Conservation (phyloP, 2,888 invertebrate species). For the Galerucella nymphaeae region DNA sequence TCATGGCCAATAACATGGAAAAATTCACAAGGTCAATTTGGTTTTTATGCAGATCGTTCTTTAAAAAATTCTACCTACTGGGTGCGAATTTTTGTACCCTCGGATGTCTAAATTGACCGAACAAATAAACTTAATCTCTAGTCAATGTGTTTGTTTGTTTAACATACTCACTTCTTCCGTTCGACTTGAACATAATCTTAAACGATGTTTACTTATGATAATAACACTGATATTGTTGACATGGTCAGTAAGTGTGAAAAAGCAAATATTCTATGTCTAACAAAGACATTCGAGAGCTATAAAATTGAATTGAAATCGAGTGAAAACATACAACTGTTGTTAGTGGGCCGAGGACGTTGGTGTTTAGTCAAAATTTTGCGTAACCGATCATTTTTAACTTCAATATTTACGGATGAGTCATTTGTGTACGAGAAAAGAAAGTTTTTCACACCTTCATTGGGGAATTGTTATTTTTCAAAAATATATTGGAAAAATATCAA, state of each 20-base stretch:
- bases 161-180: slow-evolving; percentile 18
- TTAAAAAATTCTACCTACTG: no score
- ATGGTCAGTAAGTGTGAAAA: slow-evolving; percentile 41
- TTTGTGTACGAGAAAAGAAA: slow-evolving; percentile 1
- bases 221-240: slow-evolving; percentile 30
- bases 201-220: slow-evolving; percentile 32
- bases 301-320: slow-evolving; percentile 18
- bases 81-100: no score
- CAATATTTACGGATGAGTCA: slow-evolving; percentile 12
- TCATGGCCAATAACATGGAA: not conserved
- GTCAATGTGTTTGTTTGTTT: not conserved
- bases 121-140: not conserved
- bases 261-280: slow-evolving; percentile 25
- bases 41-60: not conserved
- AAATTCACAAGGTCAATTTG: not conserved
- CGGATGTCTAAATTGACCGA: no score
- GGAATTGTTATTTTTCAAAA: not conserved
- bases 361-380: not conserved
- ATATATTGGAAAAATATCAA: not conserved
- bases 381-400: slow-evolving; percentile 13
- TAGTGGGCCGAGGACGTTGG: slow-evolving; percentile 29
- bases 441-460: not conserved
- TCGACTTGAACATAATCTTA: slow-evolving; percentile 22
- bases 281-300: slow-evolving; percentile 29
- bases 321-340: slow-evolving; percentile 26